These are phyloP conservation scores for Chesias legatella DNA, from an alignment of 2,888 invertebrate species.

Conservation along the genomic window DNA sequence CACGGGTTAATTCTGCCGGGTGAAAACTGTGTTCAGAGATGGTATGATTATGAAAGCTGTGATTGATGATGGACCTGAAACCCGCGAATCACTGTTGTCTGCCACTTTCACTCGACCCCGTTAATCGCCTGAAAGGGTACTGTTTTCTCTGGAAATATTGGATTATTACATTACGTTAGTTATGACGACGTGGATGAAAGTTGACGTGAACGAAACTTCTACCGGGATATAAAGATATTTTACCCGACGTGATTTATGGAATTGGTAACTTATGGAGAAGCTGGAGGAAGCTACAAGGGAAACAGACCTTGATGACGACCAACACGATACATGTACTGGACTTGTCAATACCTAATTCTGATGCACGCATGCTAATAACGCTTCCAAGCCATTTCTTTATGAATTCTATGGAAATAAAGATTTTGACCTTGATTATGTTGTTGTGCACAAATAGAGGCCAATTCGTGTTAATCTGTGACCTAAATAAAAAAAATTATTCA, in stretches of 20 bases:
- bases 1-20: slow-evolving; percentile 10
- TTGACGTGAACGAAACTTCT: slow-evolving; percentile 8
- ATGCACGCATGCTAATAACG: too few relatives aligned
- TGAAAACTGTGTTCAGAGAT: slow-evolving; percentile 31
- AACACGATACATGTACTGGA: too few relatives aligned
- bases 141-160: slow-evolving; percentile 22
- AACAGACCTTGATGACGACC: too few relatives aligned
- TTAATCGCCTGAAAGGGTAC: slow-evolving; percentile 22
- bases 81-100: slow-evolving; percentile 54
- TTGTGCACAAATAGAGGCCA: too few relatives aligned
- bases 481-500: too few relatives aligned
- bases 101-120: slow-evolving; percentile 38
- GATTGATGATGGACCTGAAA: slow-evolving; percentile 51
- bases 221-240: slow-evolving; percentile 20
- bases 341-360: too few relatives aligned
- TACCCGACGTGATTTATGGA: slow-evolving; percentile 11
- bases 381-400: too few relatives aligned
- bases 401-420: too few relatives aligned
- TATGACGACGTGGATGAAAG: slow-evolving; percentile 11
- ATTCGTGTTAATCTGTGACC: too few relatives aligned
- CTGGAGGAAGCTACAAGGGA: neutral
- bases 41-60: slow-evolving; percentile 45
- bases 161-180: slow-evolving; percentile 27
- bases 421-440: too few relatives aligned
- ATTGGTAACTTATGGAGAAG: slow-evolving; percentile 8